A percentile compares a stretch with the other conserved stretches of the same genome.
These are phyloP conservation scores for Neosilurus hyrtlii DNA, from an alignment of 2,797 vertebrate species.

Conservation along the genomic window DNA sequence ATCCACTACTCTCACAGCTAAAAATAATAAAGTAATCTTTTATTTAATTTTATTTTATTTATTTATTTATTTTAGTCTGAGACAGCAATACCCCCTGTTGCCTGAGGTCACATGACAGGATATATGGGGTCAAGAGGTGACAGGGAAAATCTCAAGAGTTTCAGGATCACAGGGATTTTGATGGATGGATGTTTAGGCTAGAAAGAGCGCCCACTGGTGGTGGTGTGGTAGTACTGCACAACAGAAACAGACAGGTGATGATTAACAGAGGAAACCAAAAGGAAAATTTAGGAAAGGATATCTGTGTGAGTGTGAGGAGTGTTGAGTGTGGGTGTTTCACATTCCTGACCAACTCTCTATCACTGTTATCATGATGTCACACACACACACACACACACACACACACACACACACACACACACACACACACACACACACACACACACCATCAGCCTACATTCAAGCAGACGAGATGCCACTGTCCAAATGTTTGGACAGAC, in stretches of 20 bases:
- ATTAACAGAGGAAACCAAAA: neutral
- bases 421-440: neutral
- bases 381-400: constrained; percentile 20
- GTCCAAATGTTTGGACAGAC: constrained; percentile 59
- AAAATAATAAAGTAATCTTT: constrained; percentile 13
- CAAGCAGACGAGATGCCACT: constrained; percentile 42
- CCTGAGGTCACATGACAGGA: neutral
- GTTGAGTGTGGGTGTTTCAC: constrained; percentile 26
- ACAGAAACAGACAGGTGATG: neutral
- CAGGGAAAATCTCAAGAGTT: neutral
- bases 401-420: constrained; percentile 19
- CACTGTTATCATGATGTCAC: constrained; percentile 52
- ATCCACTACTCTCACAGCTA: neutral
- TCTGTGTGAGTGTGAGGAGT: neutral
- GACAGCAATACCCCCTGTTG: neutral
- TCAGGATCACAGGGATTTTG: neutral
- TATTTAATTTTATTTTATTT: no score
- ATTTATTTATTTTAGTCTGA: neutral
- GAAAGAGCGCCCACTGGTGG: constrained; percentile 13
- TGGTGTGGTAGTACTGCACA: neutral
- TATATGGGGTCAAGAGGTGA: neutral
- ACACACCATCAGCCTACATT: constrained; percentile 29
- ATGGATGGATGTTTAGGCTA: neutral
- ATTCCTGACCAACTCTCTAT: constrained; percentile 33
- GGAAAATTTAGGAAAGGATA: neutral